phyloP scores from a whole-genome alignment of 2,888 invertebrate genomes.

The Uropetala carovei region DNA sequence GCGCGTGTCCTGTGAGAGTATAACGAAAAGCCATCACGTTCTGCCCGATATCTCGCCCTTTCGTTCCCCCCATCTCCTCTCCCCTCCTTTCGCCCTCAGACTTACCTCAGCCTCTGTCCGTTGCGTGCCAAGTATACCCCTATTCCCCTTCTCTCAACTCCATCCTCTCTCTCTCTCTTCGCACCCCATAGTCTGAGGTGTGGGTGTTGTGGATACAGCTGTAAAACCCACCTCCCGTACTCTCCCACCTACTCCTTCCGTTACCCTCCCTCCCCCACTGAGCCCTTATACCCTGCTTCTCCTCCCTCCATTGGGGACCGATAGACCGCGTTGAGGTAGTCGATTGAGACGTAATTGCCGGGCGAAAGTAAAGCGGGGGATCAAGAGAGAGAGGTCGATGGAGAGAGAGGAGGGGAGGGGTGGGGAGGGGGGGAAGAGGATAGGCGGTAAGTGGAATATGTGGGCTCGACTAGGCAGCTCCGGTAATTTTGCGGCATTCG shows the following conservation, averaged over 20 bases:
- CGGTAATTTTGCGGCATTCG: not conserved
- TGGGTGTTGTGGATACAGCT: not conserved
- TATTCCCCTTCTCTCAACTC: not conserved
- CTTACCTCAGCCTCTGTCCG: not conserved
- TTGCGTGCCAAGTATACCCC: not conserved
- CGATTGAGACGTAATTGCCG: slow-evolving; percentile 15
- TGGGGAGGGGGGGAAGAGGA: not conserved
- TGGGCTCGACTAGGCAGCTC: not conserved
- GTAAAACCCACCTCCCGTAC: not conserved
- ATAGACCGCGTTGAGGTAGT: not conserved
- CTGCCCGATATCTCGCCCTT: too few species aligned
- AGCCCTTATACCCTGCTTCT: not conserved
- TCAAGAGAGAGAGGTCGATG: not conserved
- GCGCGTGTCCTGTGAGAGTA: not conserved
- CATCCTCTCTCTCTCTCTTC: not conserved
- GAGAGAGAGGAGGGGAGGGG: not conserved
- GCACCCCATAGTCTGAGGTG: not conserved
- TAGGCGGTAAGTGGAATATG: not conserved
- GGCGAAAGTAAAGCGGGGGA: not conserved
- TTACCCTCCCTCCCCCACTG: too few species aligned
- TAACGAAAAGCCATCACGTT: too few species aligned
- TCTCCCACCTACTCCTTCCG: not conserved
- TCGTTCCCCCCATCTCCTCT: not conserved
- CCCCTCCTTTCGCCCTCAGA: not conserved
- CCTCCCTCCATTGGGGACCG: not conserved